A percentile compares a stretch with the other conserved stretches of the same genome.
These are phyloP conservation scores for Premnoplex brunnescens DNA, from an alignment of 2,797 vertebrate genomes.

Conservation along the genomic window DNA sequence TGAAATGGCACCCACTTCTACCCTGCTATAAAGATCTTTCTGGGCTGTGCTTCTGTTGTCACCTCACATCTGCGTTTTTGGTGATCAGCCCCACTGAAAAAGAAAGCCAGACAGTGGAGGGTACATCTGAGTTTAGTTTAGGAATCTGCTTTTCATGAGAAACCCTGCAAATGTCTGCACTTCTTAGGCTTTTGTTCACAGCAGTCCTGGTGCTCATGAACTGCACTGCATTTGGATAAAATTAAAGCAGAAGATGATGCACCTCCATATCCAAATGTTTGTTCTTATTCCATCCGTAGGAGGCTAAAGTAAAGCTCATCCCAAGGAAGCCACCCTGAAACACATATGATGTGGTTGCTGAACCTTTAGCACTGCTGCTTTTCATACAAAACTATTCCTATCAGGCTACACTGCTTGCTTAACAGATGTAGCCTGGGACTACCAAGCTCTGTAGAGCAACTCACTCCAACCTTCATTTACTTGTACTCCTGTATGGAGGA, in stretches of 20 bases:
- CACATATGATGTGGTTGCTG: not conserved
- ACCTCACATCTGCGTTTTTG: not conserved
- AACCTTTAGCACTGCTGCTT: not conserved
- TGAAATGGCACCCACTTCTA: not conserved
- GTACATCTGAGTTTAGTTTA: not conserved
- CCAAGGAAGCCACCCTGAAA: not conserved
- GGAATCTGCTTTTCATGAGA: not conserved
- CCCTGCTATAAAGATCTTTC: not conserved
- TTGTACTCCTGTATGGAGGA: not conserved
- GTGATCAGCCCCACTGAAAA: not conserved
- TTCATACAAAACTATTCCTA: not conserved
- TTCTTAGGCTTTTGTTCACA: not conserved
- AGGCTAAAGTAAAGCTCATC: not conserved
- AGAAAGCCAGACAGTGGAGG: not conserved
- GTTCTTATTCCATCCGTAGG: not conserved
- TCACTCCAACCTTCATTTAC: not conserved
- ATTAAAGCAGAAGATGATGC: not conserved
- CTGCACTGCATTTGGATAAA: not conserved
- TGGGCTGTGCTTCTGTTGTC: not conserved
- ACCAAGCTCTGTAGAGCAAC: not conserved
- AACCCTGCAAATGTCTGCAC: not conserved
- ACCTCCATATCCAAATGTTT: not conserved
- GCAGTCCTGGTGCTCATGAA: not conserved
- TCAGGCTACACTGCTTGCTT: fast-evolving
- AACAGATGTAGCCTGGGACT: fast-evolving